These are phyloP conservation scores for Nomada ruficornis DNA, from an alignment of 2,888 invertebrate species.

Conservation along the genomic window DNA sequence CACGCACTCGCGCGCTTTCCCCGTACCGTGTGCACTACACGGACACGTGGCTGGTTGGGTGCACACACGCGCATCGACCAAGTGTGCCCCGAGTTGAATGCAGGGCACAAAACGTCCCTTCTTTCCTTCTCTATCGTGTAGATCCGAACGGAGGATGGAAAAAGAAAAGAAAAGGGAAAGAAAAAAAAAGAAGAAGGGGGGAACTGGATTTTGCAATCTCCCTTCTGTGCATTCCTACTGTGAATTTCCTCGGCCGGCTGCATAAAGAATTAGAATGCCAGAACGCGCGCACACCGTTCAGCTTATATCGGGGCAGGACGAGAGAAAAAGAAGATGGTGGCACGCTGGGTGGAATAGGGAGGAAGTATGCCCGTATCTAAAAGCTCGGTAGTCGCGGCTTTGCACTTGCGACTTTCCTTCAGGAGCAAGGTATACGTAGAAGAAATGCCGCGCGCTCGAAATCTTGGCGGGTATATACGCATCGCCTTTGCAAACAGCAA, in stretches of 20 bases:
- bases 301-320: slow-evolving; percentile 18
- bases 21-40: slow-evolving; percentile 33
- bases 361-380: slow-evolving; percentile 20
- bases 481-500: slow-evolving; percentile 55
- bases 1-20: slow-evolving; percentile 51
- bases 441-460: slow-evolving; percentile 19
- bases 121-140: neutral
- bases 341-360: neutral
- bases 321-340: slow-evolving; percentile 18
- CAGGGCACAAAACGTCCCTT: slow-evolving; percentile 65
- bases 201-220: slow-evolving; percentile 75
- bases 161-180: slow-evolving; percentile 44
- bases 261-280: slow-evolving; percentile 72
- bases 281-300: slow-evolving; percentile 38
- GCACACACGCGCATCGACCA: slow-evolving; percentile 56
- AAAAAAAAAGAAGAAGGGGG: slow-evolving; percentile 33
- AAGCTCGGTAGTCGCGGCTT: slow-evolving; percentile 38
- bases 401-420: slow-evolving; percentile 66
- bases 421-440: neutral
- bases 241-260: slow-evolving; percentile 65
- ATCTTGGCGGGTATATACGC: slow-evolving; percentile 42
- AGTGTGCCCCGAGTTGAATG: slow-evolving; percentile 63
- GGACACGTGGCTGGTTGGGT: slow-evolving; percentile 23
- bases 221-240: slow-evolving; percentile 66
- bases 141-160: neutral